These are phyloP conservation scores for Thamnophis elegans DNA, from an alignment of 2,797 vertebrate species.

Conservation along the genomic window DNA sequence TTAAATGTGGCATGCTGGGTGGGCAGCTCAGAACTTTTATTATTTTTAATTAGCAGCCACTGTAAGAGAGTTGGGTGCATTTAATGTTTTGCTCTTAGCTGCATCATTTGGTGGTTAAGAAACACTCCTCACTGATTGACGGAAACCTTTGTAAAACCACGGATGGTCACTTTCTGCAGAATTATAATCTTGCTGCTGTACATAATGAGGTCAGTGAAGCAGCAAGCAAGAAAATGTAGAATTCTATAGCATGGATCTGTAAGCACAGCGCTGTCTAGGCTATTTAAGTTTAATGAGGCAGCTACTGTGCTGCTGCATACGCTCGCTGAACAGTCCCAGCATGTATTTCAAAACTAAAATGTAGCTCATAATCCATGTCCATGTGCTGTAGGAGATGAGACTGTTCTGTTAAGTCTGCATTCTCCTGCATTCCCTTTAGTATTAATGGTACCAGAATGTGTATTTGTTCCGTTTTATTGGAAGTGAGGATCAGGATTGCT, in stretches of 20 bases:
- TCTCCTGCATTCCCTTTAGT: constrained; percentile 57
- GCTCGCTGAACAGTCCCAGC: constrained; percentile 61
- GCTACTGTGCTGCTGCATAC: constrained; percentile 53
- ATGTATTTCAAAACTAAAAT: constrained; percentile 65
- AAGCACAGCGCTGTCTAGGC: constrained; percentile 53
- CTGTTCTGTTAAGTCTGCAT: constrained; percentile 55
- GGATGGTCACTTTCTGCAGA: constrained; percentile 56
- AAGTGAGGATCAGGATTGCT: constrained; percentile 49
- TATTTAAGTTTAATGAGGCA: constrained; percentile 72
- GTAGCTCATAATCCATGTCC: constrained; percentile 57
- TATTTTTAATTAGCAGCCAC: constrained; percentile 4
- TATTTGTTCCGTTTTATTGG: constrained; percentile 61
- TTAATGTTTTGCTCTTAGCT: constrained; percentile 40
- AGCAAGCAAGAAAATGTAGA: constrained; percentile 59
- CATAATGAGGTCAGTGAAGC: constrained; percentile 69
- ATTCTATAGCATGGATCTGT: constrained; percentile 55
- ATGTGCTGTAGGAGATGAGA: constrained; percentile 54
- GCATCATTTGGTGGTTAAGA: constrained; percentile 37
- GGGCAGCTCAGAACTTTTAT: background rate
- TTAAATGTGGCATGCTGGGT: background rate
- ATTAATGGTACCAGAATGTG: constrained; percentile 66
- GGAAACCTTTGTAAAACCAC: constrained; percentile 58
- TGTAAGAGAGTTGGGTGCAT: background rate
- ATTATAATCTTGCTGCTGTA: constrained; percentile 53
- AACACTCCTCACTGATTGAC: constrained; percentile 47